These are phyloP conservation scores for Cariama cristata DNA, from an alignment of 2,113 vertebrate species.

Conservation along the genomic window DNA sequence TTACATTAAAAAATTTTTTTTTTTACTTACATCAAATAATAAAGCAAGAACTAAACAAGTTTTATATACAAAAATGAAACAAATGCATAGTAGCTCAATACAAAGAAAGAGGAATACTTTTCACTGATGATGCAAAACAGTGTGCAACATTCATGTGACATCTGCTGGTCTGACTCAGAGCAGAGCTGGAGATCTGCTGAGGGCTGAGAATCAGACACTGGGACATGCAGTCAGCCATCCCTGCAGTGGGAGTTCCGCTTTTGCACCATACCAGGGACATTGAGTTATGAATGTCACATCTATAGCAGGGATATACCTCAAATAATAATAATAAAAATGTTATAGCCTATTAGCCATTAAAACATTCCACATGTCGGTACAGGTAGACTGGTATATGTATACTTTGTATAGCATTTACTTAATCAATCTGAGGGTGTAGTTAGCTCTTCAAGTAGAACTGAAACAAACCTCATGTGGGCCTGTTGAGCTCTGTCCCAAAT, in stretches of 20 bases:
- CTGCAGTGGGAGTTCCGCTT: background rate
- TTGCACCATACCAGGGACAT: background rate
- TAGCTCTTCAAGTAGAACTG: background rate
- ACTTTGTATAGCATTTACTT: background rate
- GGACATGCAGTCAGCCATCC: background rate
- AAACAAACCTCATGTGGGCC: background rate
- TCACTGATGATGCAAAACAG: background rate
- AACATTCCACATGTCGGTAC: background rate
- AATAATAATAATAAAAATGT: background rate
- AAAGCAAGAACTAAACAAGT: background rate
- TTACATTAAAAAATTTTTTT: too few species aligned
- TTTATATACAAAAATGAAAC: background rate
- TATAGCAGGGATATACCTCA: background rate
- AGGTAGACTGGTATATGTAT: background rate
- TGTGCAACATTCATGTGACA: background rate
- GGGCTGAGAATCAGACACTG: background rate
- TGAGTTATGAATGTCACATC: background rate
- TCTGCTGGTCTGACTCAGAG: background rate
- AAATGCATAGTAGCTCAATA: background rate
- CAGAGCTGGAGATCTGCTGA: background rate
- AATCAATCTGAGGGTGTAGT: background rate
- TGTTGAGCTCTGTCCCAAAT: background rate
- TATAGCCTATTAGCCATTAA: background rate
- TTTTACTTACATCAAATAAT: background rate
- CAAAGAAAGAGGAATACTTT: background rate